Evolutionary conservation across 2,113 vertebrate species (phyloP), one percentile per base, ranked within the genome.

Genomic region (Nannobrachium achirus): DNA sequence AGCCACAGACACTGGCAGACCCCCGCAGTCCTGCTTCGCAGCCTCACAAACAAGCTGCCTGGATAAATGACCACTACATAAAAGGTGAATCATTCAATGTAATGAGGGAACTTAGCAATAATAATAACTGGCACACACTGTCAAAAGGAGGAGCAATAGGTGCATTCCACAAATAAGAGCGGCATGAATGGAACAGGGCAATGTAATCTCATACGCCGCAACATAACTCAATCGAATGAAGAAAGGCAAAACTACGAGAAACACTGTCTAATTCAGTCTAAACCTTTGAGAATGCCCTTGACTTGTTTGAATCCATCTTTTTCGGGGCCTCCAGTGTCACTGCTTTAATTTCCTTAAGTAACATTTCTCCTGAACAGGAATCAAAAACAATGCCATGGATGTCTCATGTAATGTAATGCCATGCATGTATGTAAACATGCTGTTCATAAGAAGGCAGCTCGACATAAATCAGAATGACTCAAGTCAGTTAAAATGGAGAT

Each of bases 301-400:
- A 90, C 86, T 88, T 44, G 55, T 42, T 51, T 71, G 56, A 71
- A 72, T 77, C 74, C 81, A 82, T 86, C 67, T 56, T 73, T 58
- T 85, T 80, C 73, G 53, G 79, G 79, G n/a, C n/a, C 78, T 76
- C 78, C 75, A 18, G 81, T 80, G 87, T 88, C 86, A 78, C 69
- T 73, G 70, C 80, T 87, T 88, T 90, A 83, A 91, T 91, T 88
- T 89, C 67, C 86, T 86, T 89, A 89, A 90, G 88, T 91, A 91
- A 88, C 84, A 83, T 79, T 68, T 79, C 71, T 74, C 84, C 63
- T 83, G 85, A 82, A 81, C 84, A 86, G 75, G 78, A 87, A 81
- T 84, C 77, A 75, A 69, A 84, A 90, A 83, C 84, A 87, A 89
- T 86, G 86, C 82, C 76, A n/a, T n/a, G n/a, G n/a, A n/a, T n/a